These are phyloP conservation scores for Epinotia brunnichana DNA, from an alignment of 2,888 invertebrate genomes.

Conservation along the genomic window DNA sequence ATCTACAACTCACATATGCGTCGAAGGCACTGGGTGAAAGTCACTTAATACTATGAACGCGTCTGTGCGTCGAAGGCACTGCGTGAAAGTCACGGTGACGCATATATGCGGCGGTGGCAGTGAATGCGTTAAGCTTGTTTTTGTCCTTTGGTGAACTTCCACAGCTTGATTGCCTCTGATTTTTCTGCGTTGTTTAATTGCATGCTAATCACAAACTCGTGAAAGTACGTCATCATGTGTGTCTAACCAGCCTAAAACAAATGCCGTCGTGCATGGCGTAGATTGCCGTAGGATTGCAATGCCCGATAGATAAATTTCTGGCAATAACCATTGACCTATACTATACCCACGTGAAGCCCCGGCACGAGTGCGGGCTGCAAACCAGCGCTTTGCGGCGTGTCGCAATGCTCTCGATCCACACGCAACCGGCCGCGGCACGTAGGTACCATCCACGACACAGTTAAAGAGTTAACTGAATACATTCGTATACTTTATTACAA, in stretches of 20 bases:
- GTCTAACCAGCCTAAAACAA: slow-evolving; percentile 3
- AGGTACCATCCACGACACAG: slow-evolving; percentile 12
- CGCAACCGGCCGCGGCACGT: slow-evolving; percentile 31
- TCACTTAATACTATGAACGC: too few relatives aligned
- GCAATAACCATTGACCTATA: slow-evolving; percentile 30
- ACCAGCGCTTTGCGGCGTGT: slow-evolving; percentile 8
- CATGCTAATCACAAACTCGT: too few relatives aligned
- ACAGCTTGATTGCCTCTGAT: too few relatives aligned
- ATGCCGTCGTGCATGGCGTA: slow-evolving; percentile 4
- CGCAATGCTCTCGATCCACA: slow-evolving; percentile 27
- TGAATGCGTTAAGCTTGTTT: too few relatives aligned
- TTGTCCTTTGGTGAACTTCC: too few relatives aligned
- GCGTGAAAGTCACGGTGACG: too few relatives aligned
- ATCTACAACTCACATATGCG: too few relatives aligned
- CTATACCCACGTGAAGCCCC: slow-evolving; percentile 12
- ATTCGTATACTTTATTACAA: slow-evolving; percentile 1
- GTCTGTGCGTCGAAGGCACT: too few relatives aligned
- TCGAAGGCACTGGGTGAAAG: too few relatives aligned
- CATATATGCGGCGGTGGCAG: too few relatives aligned
- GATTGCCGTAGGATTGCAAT: background rate
- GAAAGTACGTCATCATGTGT: slow-evolving; percentile 1
- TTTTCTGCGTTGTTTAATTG: too few relatives aligned
- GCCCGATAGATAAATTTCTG: slow-evolving; percentile 3
- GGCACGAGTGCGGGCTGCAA: background rate
- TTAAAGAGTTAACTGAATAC: slow-evolving; percentile 3